Evolutionary conservation across 2,113 vertebrate genomes (phyloP).

Genomic region (Thunnus maccoyii): DNA sequence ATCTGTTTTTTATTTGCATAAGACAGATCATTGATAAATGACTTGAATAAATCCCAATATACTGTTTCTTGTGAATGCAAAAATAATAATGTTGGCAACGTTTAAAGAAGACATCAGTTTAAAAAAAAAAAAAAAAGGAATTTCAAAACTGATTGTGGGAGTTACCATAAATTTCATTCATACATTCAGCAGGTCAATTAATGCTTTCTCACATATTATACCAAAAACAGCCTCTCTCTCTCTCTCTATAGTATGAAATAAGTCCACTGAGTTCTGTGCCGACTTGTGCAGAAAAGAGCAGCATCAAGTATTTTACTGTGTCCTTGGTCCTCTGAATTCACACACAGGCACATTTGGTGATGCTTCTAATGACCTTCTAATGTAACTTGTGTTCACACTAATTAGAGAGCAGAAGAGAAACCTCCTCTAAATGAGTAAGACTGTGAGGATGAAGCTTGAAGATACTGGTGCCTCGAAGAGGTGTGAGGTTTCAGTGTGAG

Average conservation of each 20-base stretch:
- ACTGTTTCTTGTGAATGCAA: not conserved
- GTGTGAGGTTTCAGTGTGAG: constrained; percentile 29
- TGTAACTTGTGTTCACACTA: not conserved
- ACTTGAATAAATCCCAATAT: constrained; percentile 7
- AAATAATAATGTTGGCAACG: not conserved
- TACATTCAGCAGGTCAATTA: constrained; percentile 74
- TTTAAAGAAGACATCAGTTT: not conserved
- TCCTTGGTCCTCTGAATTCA: constrained; percentile 34
- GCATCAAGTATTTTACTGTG: constrained; percentile 1
- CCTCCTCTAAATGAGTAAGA: not conserved
- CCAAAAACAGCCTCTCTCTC: constrained; percentile 2
- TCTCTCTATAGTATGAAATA: constrained; percentile 5
- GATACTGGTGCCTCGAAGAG: not conserved
- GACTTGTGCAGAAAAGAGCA: constrained; percentile 24
- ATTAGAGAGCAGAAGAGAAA: not conserved
- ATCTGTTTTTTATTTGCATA: constrained; percentile 25
- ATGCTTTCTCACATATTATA: constrained; percentile 42
- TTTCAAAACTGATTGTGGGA: constrained; percentile 14
- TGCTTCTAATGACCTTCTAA: not conserved
- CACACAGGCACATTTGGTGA: constrained; percentile 52
- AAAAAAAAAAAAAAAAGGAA: not conserved
- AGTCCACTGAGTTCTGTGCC: constrained; percentile 23
- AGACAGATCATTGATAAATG: constrained; percentile 19
- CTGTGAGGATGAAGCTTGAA: not conserved
- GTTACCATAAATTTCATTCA: constrained; percentile 4